Evolutionary conservation across 2,888 invertebrate genomes (phyloP).

Genomic region (Athripsodes cinereus): DNA sequence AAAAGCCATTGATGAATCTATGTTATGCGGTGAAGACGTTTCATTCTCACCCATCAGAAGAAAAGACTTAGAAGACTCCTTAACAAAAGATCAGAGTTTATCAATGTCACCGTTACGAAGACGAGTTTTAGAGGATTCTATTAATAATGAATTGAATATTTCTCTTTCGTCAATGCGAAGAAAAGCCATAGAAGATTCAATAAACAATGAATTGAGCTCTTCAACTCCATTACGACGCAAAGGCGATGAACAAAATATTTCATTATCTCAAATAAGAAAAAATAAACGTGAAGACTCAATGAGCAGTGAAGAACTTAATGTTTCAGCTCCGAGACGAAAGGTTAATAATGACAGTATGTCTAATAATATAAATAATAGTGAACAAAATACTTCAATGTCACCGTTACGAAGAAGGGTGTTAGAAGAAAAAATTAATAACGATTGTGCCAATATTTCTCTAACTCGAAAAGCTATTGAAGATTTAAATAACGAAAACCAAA

Average conservation of each 20-base stretch:
- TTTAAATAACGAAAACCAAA: slow-evolving; percentile 1
- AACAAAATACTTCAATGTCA: slow-evolving; percentile 15
- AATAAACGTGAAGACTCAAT: slow-evolving; percentile 19
- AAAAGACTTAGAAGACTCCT: slow-evolving; percentile 12
- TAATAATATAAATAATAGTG: slow-evolving; percentile 14
- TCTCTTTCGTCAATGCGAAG: slow-evolving; percentile 11
- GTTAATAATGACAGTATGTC: slow-evolving; percentile 10
- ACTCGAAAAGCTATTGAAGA: slow-evolving; percentile 13
- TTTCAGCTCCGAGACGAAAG: slow-evolving; percentile 1
- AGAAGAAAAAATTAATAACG: slow-evolving; percentile 18
- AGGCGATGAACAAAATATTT: slow-evolving; percentile 12
- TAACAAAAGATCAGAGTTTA: slow-evolving; percentile 10
- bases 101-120: slow-evolving; percentile 16
- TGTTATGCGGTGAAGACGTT: slow-evolving; percentile 11
- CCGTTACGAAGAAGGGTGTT: slow-evolving; percentile 18
- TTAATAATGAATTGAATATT: slow-evolving; percentile 9
- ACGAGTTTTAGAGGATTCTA: slow-evolving; percentile 15
- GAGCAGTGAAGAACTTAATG: slow-evolving; percentile 11
- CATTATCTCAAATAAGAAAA: slow-evolving; percentile 14
- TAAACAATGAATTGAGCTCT: slow-evolving; percentile 15
- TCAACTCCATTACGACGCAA: slow-evolving; percentile 16
- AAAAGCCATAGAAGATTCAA: slow-evolving; percentile 16
- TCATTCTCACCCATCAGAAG: slow-evolving; percentile 17
- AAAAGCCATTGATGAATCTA: slow-evolving; percentile 20
- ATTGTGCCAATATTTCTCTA: slow-evolving; percentile 6